Evolutionary conservation across 2,888 invertebrate species (phyloP), one percentile per base, ranked within the genome.

Genomic region (Watsonalla cultraria): DNA sequence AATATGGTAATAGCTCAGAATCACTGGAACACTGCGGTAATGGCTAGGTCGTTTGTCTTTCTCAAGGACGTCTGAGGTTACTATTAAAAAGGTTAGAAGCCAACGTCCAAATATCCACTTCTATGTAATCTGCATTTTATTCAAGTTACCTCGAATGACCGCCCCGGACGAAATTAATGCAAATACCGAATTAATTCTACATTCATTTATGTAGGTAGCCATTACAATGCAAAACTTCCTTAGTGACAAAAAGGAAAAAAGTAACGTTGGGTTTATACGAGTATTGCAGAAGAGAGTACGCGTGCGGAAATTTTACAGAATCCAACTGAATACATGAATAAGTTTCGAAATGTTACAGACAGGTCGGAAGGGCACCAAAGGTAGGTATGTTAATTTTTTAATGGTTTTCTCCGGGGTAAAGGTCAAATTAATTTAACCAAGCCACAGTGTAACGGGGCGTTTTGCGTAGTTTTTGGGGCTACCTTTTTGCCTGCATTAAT

Each of bases 131-230:
- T 42, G 11, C 11, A 42, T 11, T 7, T 42, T 42, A 11, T 5
- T 11, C 4, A 5, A 42, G 42, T 8, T 42, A 42, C 42, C 9
- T 11, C 11, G 2, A 42, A 11, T 8, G 11, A 11, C 42, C 8
- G 5, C 42, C 42, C 42, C 5, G 11, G 11, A 11, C 42, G 11
- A 49, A 55, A 51, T 57, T 47, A 62, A 60, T 64, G 52, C 50
- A 62, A 68, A 62, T 63, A 50, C 52, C 48, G 53, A 59, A 59
- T 61, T 58, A 58, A 50, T 63, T 66, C 58, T 52, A 57, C 52
- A 67, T 63, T 61, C 50, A 67, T 66, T 66, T 67, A 67, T 63
- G 61, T 51, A 63, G 68, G 53, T 9, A 8, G 49, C 35, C 15
- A 14, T 49, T 49, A 49, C 15, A 49, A 49, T 39, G 49, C 49